A percentile compares a stretch with the other conserved stretches of the same genome.
These are phyloP conservation scores for Ophion obscuratus DNA, from an alignment of 2,888 invertebrate species.

Conservation along the genomic window DNA sequence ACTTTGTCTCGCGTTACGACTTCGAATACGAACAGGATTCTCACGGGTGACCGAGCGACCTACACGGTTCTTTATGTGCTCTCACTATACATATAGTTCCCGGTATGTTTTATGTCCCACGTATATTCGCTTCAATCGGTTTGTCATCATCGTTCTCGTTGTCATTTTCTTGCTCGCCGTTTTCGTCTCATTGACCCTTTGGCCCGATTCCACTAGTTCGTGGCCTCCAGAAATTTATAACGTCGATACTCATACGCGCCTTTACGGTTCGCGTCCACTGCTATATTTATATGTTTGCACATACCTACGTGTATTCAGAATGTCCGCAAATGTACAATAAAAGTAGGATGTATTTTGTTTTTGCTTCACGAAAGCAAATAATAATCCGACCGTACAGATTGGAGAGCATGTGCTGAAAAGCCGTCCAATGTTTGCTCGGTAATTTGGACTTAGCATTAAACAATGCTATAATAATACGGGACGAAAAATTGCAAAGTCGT, in stretches of 20 bases:
- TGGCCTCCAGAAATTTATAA: slow-evolving; percentile 35
- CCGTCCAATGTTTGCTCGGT: no score
- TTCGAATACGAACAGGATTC: slow-evolving; percentile 37
- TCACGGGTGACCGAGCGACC: slow-evolving; percentile 53
- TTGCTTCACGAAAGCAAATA: no score
- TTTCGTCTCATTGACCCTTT: slow-evolving; percentile 65
- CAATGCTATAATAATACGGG: no score
- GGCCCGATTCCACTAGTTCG: slow-evolving; percentile 54
- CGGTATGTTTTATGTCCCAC: slow-evolving; percentile 33
- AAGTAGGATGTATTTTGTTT: no score
- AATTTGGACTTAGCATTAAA: no score
- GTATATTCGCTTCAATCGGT: slow-evolving; percentile 33
- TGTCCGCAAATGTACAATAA: no score
- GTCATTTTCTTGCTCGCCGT: slow-evolving; percentile 20
- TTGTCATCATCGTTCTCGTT: slow-evolving; percentile 36
- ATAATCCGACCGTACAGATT: no score
- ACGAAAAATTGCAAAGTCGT: no score
- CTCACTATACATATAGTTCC: slow-evolving; percentile 30
- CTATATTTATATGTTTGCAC: slow-evolving; percentile 33
- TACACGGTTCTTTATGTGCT: not conserved
- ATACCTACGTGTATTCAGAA: not conserved
- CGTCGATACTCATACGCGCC: slow-evolving; percentile 32
- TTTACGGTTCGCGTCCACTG: slow-evolving; percentile 15
- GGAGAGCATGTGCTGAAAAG: no score
- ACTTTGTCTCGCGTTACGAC: slow-evolving; percentile 26